Percentiles rank a stretch among this genome's conserved stretches.
phyloP scores from a whole-genome alignment of 37 sponge, comb jelly and placozoan genomes.

The Haliclona indistincta region DNA sequence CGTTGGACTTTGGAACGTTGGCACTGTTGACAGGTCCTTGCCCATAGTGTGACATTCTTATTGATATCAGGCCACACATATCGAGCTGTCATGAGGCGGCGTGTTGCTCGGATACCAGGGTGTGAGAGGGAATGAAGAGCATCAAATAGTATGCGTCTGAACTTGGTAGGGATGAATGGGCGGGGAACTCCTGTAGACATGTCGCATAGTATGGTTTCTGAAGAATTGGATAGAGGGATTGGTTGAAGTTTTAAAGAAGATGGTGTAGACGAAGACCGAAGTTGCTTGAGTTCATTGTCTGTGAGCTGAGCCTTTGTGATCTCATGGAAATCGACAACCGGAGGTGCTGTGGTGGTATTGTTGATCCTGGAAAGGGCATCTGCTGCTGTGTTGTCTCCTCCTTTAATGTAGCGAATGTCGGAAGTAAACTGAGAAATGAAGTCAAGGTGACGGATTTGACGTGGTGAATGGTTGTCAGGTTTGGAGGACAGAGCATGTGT shows the following conservation, averaged over 20 bases:
- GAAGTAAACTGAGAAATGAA: constrained; percentile 43
- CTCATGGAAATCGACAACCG: constrained; percentile 30
- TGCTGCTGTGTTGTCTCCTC: constrained; percentile 24
- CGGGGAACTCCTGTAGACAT: constrained; percentile 38
- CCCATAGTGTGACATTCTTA: not conserved
- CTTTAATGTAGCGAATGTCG: constrained; percentile 24
- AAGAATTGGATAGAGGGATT: constrained; percentile 9
- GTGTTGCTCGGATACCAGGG: constrained; percentile 58
- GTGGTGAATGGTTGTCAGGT: constrained; percentile 21
- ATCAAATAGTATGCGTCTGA: constrained; percentile 28
- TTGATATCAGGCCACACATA: constrained; percentile 41
- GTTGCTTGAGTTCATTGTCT: constrained; percentile 4
- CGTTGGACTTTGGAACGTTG: constrained; percentile 25
- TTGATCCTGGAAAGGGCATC: constrained; percentile 41
- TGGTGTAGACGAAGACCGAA: not conserved
- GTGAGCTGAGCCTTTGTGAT: constrained; percentile 37
- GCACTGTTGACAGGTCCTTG: constrained; percentile 4
- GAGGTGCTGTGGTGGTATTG: not conserved
- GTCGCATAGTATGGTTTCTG: constrained; percentile 25
- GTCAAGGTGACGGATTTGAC: constrained; percentile 24
- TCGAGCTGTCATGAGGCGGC: constrained; percentile 35
- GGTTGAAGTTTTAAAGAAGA: constrained; percentile 8
- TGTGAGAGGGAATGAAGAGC: constrained; percentile 40
- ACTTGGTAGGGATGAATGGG: constrained; percentile 27
- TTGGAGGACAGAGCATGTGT: constrained; percentile 15